Evolutionary conservation across 2,113 vertebrate genomes (phyloP).

Genomic region (Telmatochromis sp.): DNA sequence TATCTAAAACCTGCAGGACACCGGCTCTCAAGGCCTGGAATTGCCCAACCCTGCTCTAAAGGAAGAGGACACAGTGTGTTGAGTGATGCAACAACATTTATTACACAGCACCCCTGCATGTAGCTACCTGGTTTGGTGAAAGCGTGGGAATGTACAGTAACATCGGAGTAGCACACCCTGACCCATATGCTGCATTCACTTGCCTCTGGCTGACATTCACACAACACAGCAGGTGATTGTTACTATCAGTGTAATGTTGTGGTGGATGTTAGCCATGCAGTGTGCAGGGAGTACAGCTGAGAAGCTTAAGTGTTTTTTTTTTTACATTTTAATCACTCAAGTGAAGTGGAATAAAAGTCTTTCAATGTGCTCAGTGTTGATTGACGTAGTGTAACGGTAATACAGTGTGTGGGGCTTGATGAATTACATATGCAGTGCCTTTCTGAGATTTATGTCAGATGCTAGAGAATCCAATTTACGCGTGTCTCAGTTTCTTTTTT

Average conservation of each 20-base stretch:
- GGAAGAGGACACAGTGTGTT: background rate
- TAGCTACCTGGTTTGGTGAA: background rate
- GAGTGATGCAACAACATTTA: background rate
- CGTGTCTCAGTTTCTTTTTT: background rate
- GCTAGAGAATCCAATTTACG: constrained; percentile 7
- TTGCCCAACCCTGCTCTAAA: background rate
- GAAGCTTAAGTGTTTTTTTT: background rate
- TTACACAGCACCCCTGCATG: background rate
- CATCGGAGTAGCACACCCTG: background rate
- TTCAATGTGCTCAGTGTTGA: background rate
- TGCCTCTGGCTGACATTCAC: background rate
- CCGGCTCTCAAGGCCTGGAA: background rate
- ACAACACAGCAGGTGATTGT: background rate
- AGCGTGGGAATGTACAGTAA: background rate
- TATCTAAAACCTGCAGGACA: background rate
- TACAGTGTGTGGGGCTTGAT: background rate
- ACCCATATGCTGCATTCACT: background rate
- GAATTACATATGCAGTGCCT: background rate
- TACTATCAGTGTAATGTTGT: background rate
- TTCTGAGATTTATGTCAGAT: constrained; percentile 9
- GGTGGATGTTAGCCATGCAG: background rate
- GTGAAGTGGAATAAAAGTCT: background rate
- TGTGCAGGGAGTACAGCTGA: background rate
- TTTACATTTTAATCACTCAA: background rate
- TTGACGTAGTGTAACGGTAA: background rate